phyloP scores from a whole-genome alignment of 2,888 invertebrate species.

The Hydropsyche betteni region DNA sequence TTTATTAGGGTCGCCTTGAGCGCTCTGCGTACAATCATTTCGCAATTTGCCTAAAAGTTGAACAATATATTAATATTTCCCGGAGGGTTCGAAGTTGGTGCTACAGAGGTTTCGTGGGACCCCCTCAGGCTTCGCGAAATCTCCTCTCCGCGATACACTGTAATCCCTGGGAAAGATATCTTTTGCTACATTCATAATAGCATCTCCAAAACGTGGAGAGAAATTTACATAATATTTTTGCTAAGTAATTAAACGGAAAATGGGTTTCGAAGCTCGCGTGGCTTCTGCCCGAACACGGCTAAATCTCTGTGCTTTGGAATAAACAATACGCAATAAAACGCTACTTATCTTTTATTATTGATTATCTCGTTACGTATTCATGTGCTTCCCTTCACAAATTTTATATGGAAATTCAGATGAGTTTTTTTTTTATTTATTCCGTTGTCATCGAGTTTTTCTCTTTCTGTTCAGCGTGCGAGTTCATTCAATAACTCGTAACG shows the following conservation, averaged over 20 bases:
- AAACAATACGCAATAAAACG: neutral
- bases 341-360: too few species aligned
- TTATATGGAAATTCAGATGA: too few species aligned
- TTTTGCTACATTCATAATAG: constrained; percentile 25
- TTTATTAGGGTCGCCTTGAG: too few species aligned
- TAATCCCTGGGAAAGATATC: constrained; percentile 31
- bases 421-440: too few species aligned
- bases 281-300: too few species aligned
- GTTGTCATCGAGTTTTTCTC: too few species aligned
- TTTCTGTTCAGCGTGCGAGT: too few species aligned
- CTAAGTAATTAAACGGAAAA: constrained; percentile 27
- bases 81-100: constrained; percentile 19
- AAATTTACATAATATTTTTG: constrained; percentile 28
- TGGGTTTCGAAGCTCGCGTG: neutral
- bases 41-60: constrained; percentile 26
- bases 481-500: too few species aligned
- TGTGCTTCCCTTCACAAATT: too few species aligned
- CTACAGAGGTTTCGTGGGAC: constrained; percentile 12
- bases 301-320: neutral
- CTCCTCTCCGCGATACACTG: constrained; percentile 18
- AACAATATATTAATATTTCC: constrained; percentile 31
- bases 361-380: too few species aligned
- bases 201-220: constrained; percentile 14
- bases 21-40: constrained; percentile 5
- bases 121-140: constrained; percentile 26